Percentiles rank a stretch among this genome's conserved stretches.
Conservation (phyloP, 2,797 vertebrate genomes). For the Echeneis naucrates region DNA sequence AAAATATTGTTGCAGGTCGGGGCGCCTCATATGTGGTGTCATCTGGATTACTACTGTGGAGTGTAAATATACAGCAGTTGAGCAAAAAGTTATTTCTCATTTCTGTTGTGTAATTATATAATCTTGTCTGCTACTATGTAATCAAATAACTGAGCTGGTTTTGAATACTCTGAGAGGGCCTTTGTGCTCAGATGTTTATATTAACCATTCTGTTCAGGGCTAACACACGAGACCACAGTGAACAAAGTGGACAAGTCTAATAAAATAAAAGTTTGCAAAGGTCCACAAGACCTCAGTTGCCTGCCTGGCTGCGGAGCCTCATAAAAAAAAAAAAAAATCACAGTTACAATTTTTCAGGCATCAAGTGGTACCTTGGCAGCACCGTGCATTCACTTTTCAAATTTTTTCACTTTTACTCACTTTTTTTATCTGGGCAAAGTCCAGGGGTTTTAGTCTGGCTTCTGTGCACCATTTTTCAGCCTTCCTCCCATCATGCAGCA, state of each 20-base stretch:
- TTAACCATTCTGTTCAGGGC: constrained; percentile 21
- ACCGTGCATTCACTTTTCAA: not conserved
- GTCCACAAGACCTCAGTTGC: constrained; percentile 21
- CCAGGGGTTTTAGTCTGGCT: constrained; percentile 33
- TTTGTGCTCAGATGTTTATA: constrained; percentile 56
- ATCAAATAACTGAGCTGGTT: constrained; percentile 51
- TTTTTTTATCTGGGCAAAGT: constrained; percentile 22
- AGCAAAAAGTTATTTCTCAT: constrained; percentile 34
- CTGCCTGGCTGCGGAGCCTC: constrained; percentile 10
- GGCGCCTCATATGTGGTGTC: constrained; percentile 44
- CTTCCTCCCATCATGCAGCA: constrained; percentile 18
- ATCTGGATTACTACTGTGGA: constrained; percentile 43
- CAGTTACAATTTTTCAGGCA: constrained; percentile 22
- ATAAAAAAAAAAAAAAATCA: constrained; percentile 23
- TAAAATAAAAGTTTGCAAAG: constrained; percentile 14
- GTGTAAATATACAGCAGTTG: constrained; percentile 46
- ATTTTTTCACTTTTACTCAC: constrained; percentile 21
- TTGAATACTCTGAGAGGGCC: constrained; percentile 36
- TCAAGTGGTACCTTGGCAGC: constrained; percentile 34
- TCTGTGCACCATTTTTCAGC: constrained; percentile 5
- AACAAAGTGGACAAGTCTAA: constrained; percentile 23
- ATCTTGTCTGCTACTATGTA: constrained; percentile 40
- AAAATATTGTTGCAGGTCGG: constrained; percentile 50
- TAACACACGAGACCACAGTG: constrained; percentile 44
- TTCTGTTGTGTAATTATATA: constrained; percentile 52